Evolutionary conservation across 2,797 vertebrate species (phyloP).

Genomic region (Aplochiton taeniatus): DNA sequence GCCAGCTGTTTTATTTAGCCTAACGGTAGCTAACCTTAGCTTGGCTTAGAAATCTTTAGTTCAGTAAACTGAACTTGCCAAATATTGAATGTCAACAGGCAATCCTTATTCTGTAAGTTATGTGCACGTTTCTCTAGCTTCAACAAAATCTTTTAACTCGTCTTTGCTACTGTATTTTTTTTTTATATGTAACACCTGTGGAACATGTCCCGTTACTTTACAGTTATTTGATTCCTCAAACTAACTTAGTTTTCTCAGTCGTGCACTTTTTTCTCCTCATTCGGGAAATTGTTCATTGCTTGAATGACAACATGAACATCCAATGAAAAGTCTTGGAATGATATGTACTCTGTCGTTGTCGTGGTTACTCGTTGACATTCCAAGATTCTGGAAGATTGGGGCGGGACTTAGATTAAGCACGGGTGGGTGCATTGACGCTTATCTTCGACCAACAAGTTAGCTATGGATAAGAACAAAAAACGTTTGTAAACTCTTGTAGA

Average conservation of each 20-base stretch:
- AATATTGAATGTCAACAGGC: neutral
- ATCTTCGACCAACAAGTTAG: constrained; percentile 38
- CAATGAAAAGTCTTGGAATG: constrained; percentile 55
- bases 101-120: fast-evolving
- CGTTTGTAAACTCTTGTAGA: constrained; percentile 30
- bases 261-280: constrained; percentile 3
- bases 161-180: too few relatives aligned
- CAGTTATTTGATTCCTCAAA: constrained; percentile 45
- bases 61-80: too few relatives aligned
- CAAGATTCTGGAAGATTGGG: constrained; percentile 59
- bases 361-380: constrained; percentile 67
- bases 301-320: constrained; percentile 64
- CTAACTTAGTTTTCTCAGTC: constrained; percentile 67
- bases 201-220: constrained; percentile 19
- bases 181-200: constrained; percentile 65
- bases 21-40: neutral
- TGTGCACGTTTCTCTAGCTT: neutral
- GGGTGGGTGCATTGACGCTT: constrained; percentile 59
- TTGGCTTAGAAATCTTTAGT: constrained; percentile 8
- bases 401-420: constrained; percentile 71
- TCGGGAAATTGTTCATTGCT: constrained; percentile 31
- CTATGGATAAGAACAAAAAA: constrained; percentile 43
- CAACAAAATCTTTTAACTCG: too few relatives aligned
- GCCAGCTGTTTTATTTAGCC: constrained; percentile 59
- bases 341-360: constrained; percentile 61